Evolutionary conservation across 1,140 invertebrate genomes (phyloP).

Genomic region (Microplitis mediator): DNA sequence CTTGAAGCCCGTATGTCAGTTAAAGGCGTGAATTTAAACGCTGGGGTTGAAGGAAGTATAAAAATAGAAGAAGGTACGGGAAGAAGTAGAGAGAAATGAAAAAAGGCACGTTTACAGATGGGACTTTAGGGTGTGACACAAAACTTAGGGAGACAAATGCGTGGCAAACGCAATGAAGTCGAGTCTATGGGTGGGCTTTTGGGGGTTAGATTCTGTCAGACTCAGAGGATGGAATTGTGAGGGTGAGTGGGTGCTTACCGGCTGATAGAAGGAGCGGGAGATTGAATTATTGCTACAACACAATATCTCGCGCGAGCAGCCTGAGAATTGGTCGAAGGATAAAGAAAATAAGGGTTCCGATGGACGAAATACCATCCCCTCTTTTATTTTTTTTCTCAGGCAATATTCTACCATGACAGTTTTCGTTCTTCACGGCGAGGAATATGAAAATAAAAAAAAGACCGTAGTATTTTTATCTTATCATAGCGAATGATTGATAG

Average conservation of each 20-base stretch:
- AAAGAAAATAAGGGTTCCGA: slow-evolving; percentile 36
- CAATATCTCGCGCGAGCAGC: slow-evolving; percentile 41
- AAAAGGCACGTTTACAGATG: slow-evolving; percentile 34
- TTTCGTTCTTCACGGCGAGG: slow-evolving; percentile 10
- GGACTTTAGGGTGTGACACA: slow-evolving; percentile 41
- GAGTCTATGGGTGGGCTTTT: slow-evolving; percentile 42
- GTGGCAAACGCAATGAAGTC: slow-evolving; percentile 48
- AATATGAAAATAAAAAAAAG: not conserved
- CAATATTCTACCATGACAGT: slow-evolving; percentile 29
- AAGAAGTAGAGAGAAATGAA: slow-evolving; percentile 29
- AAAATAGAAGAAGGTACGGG: slow-evolving; percentile 1
- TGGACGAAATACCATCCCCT: slow-evolving; percentile 15
- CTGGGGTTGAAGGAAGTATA: slow-evolving; percentile 14
- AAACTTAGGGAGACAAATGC: slow-evolving; percentile 46
- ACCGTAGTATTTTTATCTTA: not conserved
- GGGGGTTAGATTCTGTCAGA: slow-evolving; percentile 31
- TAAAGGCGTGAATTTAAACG: slow-evolving; percentile 22
- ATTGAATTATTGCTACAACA: slow-evolving; percentile 41
- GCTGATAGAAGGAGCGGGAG: slow-evolving; percentile 37
- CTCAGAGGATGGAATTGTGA: slow-evolving; percentile 8
- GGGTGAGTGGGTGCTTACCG: slow-evolving; percentile 22
- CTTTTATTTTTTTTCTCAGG: slow-evolving; percentile 19
- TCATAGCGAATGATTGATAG: too few relatives aligned
- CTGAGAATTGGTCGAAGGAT: slow-evolving; percentile 38
- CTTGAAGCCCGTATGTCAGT: not conserved